Base-by-base conservation (phyloP, 2,888 invertebrate genomes). In the Cynaeus angustus region DNA sequence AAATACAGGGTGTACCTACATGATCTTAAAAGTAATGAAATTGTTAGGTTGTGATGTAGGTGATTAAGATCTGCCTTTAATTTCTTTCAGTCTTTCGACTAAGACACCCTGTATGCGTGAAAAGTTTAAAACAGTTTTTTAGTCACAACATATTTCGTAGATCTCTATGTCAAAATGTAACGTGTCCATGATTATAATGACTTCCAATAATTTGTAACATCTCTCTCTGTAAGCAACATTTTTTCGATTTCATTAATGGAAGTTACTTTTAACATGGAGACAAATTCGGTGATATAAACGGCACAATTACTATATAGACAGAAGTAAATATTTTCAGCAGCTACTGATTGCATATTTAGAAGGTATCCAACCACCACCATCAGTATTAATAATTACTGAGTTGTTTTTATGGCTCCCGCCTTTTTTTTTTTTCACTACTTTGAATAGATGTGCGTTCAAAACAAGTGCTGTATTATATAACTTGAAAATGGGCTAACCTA, bases 1-100 rank as follows among this genome's bases (percentile, higher is more conserved):
- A 65, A 7, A 45, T 65, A 53, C 65, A 65, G 65, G 65, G 65
- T 65, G 65, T 53, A 33, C n/a, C 14, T 13, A n/a, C 14, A 38
- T n/a, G 14, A 28, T 58, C 28, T 56, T 58, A 21, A 28, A 14
- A 41, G 21, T 37, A 26, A 21, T 41, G 41, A 52, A 38, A 33
- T 16, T 46, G 10, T 53, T 65, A 55, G 65, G 65, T 65, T 65
- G 53, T 53, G 53, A 65, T 48, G 14, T 37, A 48, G 30, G 33
- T 50, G 38, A 16, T 55, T 65, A 65, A 48, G 62, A 48, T 38
- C 21, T 43, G 45, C 52, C 28, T 64, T 61, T n/a, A n/a, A n/a
- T n/a, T n/a, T 33, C 26, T 48, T 9, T 41, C 12, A 33, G 46
- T 14, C 8, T 16, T 38, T 50, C 1, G 30, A 50, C 28, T 43